phyloP scores from a whole-genome alignment of 2,888 invertebrate genomes.

The Limnephilus lunatus region DNA sequence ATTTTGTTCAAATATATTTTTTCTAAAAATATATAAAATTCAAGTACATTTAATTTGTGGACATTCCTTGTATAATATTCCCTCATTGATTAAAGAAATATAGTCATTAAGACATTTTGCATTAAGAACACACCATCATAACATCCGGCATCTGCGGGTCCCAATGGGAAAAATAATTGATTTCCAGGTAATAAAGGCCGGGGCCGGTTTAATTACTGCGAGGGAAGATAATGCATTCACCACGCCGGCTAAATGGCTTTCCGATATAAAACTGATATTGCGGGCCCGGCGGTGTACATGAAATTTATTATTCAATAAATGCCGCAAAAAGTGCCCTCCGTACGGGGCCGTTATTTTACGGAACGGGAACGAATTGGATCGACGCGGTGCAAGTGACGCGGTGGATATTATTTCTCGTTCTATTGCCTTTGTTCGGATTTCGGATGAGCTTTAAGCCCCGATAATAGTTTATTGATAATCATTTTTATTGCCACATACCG shows the following conservation, averaged over 20 bases:
- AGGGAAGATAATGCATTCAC: conserved; percentile 60
- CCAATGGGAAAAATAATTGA: conserved; percentile 50
- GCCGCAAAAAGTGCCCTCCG: conserved; percentile 55
- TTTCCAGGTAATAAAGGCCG: conserved; percentile 60
- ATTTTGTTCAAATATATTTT: too few species aligned
- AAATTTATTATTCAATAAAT: conserved; percentile 65
- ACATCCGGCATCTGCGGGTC: not conserved
- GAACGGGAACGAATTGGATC: conserved; percentile 26
- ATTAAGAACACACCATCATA: not conserved
- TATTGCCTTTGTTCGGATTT: not conserved
- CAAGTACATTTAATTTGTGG: too few species aligned
- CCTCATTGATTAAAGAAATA: not conserved
- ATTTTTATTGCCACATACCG: not conserved
- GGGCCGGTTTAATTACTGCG: conserved; percentile 60
- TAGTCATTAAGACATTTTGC: not conserved
- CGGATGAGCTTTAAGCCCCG: not conserved
- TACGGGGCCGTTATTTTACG: not conserved
- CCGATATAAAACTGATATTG: conserved; percentile 63
- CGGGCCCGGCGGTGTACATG: conserved; percentile 48
- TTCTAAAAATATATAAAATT: too few species aligned
- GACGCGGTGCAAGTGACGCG: conserved; percentile 42
- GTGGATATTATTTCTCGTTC: conserved; percentile 7
- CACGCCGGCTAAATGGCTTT: conserved; percentile 64
- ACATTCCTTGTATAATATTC: too few species aligned
- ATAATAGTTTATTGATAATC: not conserved